Conservation (phyloP, 2,113 vertebrate genomes). For the Muscicapa adusta region DNA sequence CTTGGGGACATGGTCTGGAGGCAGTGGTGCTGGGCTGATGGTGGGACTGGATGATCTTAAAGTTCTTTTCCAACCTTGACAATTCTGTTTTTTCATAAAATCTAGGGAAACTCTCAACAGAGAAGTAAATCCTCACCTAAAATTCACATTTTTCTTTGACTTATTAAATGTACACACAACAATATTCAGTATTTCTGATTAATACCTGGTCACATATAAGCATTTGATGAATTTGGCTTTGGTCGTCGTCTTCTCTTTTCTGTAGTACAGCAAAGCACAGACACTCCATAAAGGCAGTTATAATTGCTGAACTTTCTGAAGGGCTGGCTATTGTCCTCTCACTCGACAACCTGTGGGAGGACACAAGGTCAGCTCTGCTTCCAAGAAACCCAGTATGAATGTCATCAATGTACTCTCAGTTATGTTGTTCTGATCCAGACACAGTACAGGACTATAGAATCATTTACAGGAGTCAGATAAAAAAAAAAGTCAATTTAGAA, state of each 20-base stretch:
- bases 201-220: conserved; percentile 87
- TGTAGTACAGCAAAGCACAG: conserved; percentile 82
- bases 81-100: not conserved
- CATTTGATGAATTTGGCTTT: conserved; percentile 78
- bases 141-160: not conserved
- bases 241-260: conserved; percentile 72
- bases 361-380: not conserved
- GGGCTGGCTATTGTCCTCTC: conserved; percentile 81
- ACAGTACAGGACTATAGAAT: fast-evolving
- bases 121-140: not conserved
- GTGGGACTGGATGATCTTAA: not conserved
- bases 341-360: conserved; percentile 76
- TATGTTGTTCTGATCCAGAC: not conserved
- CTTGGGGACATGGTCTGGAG: too few species aligned
- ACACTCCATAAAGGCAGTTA: conserved; percentile 85
- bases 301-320: conserved; percentile 84
- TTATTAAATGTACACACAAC: not conserved
- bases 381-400: not conserved
- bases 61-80: not conserved
- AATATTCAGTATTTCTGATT: not conserved
- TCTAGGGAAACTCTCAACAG: not conserved
- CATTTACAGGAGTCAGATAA: not conserved
- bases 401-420: not conserved
- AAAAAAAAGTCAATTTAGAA: not conserved
- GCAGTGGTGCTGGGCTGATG: fast-evolving